A percentile compares a stretch with the other conserved stretches of the same genome.
Conservation (phyloP, 2,113 vertebrate genomes). For the Tetrao urogallus region DNA sequence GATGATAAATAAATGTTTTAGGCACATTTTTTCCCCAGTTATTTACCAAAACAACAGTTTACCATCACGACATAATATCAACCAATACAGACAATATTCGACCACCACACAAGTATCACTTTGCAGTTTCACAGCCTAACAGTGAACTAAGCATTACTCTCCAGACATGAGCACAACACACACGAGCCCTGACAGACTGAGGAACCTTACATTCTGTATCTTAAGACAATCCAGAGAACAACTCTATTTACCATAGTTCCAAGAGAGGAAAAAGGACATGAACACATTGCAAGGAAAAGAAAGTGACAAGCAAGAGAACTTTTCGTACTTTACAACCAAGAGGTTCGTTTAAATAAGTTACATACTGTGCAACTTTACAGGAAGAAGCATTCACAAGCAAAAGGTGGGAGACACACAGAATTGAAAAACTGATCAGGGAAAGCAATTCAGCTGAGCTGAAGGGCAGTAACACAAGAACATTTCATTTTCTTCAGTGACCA, state of each 20-base stretch:
- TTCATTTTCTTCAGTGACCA: not conserved
- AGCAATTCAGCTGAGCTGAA: not conserved
- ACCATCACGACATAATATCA: accelerated
- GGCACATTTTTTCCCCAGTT: accelerated
- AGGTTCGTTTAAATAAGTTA: not conserved
- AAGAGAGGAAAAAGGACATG: not conserved
- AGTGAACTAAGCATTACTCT: not conserved
- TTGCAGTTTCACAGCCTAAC: not conserved
- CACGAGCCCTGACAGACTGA: not conserved
- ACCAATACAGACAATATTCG: not conserved
- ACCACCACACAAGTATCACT: accelerated
- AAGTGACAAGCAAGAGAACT: not conserved
- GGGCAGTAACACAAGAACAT: not conserved
- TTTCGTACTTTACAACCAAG: not conserved
- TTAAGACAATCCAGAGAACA: not conserved
- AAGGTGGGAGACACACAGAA: not conserved
- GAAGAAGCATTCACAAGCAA: not conserved
- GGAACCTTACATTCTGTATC: not conserved
- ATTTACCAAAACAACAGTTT: not conserved
- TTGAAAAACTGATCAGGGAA: not conserved
- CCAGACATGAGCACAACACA: not conserved
- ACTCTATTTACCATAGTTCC: not conserved
- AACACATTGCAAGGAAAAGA: not conserved
- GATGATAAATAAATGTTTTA: accelerated
- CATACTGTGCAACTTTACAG: not conserved